Evolutionary conservation across 2,113 vertebrate species (phyloP).

Genomic region (Chroicocephalus ridibundus): DNA sequence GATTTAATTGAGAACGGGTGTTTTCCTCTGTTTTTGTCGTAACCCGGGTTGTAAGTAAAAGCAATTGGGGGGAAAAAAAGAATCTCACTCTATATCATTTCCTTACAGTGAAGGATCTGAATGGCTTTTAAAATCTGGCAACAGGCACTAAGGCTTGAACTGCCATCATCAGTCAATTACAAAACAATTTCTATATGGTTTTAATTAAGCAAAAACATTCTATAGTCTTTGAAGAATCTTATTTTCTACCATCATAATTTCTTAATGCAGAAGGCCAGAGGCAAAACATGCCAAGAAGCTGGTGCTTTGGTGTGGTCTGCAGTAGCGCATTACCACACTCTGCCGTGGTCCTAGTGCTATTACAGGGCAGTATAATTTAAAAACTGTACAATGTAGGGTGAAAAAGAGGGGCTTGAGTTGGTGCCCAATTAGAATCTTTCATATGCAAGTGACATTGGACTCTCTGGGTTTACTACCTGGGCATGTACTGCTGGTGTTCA

Average conservation of each 20-base stretch:
- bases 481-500: neutral
- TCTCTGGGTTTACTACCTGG: neutral
- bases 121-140: neutral
- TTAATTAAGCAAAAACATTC: neutral
- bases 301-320: neutral
- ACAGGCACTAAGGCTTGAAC: neutral
- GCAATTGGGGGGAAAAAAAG: neutral
- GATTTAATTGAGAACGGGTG: neutral
- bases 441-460: neutral
- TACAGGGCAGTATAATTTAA: neutral
- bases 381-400: neutral
- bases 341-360: neutral
- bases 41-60: neutral
- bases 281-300: neutral
- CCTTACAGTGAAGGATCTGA: neutral
- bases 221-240: neutral
- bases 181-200: neutral
- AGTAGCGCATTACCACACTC: neutral
- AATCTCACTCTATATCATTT: neutral
- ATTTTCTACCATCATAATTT: neutral
- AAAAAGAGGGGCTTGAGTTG: neutral
- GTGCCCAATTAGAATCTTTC: neutral
- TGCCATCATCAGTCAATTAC: neutral
- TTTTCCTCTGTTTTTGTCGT: neutral
- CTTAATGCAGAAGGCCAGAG: neutral